These are phyloP conservation scores for Melangyna quadrimaculata DNA, from an alignment of 2,888 invertebrate species.

Conservation along the genomic window DNA sequence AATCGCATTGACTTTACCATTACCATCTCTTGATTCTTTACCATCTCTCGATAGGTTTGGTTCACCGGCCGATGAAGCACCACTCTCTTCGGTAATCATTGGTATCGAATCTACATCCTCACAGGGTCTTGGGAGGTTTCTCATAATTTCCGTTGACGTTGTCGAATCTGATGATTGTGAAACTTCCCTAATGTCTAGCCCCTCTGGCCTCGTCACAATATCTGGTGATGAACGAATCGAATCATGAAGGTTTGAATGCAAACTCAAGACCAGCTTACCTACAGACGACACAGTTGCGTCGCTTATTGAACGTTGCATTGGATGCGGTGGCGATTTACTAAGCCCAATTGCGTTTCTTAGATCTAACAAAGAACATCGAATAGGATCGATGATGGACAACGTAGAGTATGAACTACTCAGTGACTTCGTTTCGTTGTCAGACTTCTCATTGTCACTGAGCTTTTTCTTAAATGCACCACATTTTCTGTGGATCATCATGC, in stretches of 20 bases:
- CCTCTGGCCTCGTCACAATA: conserved; percentile 64
- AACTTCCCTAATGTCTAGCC: background rate
- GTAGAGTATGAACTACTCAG: conserved; percentile 83
- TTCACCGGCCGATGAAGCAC: conserved; percentile 35
- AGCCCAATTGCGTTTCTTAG: conserved; percentile 79
- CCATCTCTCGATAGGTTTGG: background rate
- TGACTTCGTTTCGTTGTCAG: conserved; percentile 81
- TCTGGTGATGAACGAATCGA: conserved; percentile 37
- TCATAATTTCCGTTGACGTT: conserved; percentile 5
- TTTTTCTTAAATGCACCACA: conserved; percentile 84
- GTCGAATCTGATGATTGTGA: conserved; percentile 14
- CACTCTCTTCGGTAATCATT: conserved; percentile 59
- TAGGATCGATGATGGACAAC: conserved; percentile 77
- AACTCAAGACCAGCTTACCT: background rate
- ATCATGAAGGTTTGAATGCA: conserved; percentile 35
- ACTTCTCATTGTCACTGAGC: conserved; percentile 79
- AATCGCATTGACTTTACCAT: conserved; percentile 2
- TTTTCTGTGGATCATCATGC: conserved; percentile 84
- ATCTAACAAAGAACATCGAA: conserved; percentile 81
- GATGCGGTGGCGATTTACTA: conserved; percentile 68
- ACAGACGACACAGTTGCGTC: conserved; percentile 74
- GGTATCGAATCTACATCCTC: conserved; percentile 40
- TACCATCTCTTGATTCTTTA: conserved; percentile 1
- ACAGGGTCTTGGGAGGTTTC: background rate
- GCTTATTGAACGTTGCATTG: conserved; percentile 77